Percentiles rank a stretch among this genome's conserved stretches.
Conservation (phyloP, 1,140 invertebrate genomes). For the Heliconius eleuchia region DNA sequence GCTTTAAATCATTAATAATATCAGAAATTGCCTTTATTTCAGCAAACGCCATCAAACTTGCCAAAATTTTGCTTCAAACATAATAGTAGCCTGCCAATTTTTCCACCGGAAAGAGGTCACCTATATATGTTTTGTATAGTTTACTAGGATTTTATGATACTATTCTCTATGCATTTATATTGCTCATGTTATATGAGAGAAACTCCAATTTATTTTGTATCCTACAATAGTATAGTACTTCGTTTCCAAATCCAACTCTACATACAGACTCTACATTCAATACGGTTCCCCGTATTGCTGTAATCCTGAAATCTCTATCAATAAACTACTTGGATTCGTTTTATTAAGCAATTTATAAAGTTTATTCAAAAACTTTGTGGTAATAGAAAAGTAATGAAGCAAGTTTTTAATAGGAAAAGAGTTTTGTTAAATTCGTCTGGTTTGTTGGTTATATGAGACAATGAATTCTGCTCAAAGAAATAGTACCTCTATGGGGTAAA, state of each 20-base stretch:
- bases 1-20: constrained; percentile 14
- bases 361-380: neutral
- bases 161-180: constrained; percentile 31
- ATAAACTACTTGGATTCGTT: constrained; percentile 2
- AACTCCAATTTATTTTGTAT: constrained; percentile 35
- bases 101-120: constrained; percentile 36
- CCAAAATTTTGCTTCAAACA: constrained; percentile 37
- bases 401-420: neutral
- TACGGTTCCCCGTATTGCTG: neutral
- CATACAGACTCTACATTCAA: constrained; percentile 5
- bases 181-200: constrained; percentile 14
- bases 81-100: constrained; percentile 45
- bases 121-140: constrained; percentile 30
- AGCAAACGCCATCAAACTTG: constrained; percentile 28
- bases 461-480: too few species aligned
- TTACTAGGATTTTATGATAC: constrained; percentile 30
- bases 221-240: constrained; percentile 24
- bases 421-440: neutral
- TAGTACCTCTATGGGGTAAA: too few species aligned
- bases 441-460: too few species aligned
- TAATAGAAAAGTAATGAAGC: neutral
- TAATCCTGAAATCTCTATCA: neutral
- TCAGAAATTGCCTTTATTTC: constrained; percentile 6
- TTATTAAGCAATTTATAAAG: constrained; percentile 6
- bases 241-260: constrained; percentile 15